Evolutionary conservation across 2,888 invertebrate species (phyloP).

Genomic region (Cryptus viduatorius): DNA sequence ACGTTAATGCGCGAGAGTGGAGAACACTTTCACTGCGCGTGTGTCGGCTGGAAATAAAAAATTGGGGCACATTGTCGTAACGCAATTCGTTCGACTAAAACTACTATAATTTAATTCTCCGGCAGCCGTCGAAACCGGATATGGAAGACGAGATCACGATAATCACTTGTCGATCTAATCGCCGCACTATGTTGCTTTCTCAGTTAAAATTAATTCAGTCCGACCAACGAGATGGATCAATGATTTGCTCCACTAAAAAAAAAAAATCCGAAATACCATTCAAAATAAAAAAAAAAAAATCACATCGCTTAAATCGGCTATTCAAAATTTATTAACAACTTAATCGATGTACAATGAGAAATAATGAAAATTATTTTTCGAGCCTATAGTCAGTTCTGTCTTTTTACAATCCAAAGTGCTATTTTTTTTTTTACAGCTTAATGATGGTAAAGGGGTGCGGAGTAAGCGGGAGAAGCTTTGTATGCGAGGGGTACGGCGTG

Average conservation of each 20-base stretch:
- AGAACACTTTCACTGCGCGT: conserved; percentile 62
- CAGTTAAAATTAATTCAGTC: neutral
- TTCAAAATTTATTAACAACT: conserved; percentile 54
- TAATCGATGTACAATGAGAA: conserved; percentile 32
- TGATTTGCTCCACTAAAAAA: neutral
- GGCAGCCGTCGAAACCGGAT: neutral
- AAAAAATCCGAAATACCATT: neutral
- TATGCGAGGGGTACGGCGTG: neutral
- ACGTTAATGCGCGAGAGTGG: conserved; percentile 43
- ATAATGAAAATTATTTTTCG: conserved; percentile 19
- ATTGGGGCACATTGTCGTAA: conserved; percentile 55
- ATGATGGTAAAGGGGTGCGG: neutral
- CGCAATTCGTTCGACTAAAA: conserved; percentile 32
- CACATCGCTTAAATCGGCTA: neutral
- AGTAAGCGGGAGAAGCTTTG: too few relatives aligned
- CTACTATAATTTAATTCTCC: neutral
- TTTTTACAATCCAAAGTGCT: neutral
- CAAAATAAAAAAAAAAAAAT: neutral
- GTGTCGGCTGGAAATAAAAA: conserved; percentile 47
- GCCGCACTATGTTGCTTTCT: neutral
- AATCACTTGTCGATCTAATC: conserved; percentile 5
- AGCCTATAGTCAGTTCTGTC: conserved; percentile 15
- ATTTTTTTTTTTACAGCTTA: neutral
- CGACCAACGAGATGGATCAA: neutral
- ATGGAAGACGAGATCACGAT: neutral